phyloP scores from a whole-genome alignment of 2,113 vertebrate species.

The Dipodomys stephensi region DNA sequence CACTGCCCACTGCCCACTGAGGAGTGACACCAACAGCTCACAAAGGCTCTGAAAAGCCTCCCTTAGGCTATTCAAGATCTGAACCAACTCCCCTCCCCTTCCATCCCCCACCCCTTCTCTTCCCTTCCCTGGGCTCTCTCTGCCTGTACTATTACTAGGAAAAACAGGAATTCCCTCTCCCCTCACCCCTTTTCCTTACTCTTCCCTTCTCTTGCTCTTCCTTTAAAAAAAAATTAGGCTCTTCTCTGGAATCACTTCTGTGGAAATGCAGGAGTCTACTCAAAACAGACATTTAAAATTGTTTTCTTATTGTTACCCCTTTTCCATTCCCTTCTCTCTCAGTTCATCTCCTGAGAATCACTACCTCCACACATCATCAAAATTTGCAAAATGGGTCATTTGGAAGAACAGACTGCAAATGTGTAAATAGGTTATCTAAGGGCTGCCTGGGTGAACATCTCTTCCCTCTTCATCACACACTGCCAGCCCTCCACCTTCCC shows the following conservation, averaged over 20 bases:
- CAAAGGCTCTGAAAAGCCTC: neutral
- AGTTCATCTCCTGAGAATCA: neutral
- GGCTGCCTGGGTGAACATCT: too few species aligned
- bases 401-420: neutral
- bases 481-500: neutral
- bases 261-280: neutral
- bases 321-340: neutral
- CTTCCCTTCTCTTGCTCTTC: too few species aligned
- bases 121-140: neutral
- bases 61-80: neutral
- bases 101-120: too few species aligned
- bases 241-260: neutral
- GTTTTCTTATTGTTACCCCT: neutral
- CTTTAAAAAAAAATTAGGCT: neutral
- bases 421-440: too few species aligned
- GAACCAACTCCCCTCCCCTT: neutral
- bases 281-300: neutral
- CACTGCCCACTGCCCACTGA: neutral
- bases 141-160: too few species aligned
- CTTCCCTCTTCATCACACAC: neutral
- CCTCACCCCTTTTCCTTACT: neutral
- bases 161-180: too few species aligned
- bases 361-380: neutral
- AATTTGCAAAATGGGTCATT: neutral
- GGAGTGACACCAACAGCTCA: neutral